Percentiles rank a stretch among this genome's conserved stretches.
Evolutionary conservation across 2,888 invertebrate genomes (phyloP).

Genomic region (Matsumyia berberina): DNA sequence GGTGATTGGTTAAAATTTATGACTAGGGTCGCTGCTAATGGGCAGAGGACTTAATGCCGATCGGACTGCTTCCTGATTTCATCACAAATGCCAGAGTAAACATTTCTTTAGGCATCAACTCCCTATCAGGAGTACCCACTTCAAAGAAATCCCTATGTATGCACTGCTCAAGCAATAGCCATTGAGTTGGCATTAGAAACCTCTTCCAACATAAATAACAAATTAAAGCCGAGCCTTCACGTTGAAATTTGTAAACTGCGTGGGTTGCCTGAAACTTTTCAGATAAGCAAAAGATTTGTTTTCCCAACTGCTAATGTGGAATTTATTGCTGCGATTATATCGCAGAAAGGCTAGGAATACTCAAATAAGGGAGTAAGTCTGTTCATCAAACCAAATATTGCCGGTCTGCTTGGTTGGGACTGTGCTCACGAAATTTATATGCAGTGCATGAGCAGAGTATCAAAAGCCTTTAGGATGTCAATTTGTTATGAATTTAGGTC

Average conservation of each 20-base stretch:
- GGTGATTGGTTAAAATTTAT: too few relatives aligned
- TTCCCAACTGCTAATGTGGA: not conserved
- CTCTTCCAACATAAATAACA: too few relatives aligned
- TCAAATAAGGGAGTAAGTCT: not conserved
- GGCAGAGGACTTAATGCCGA: too few relatives aligned
- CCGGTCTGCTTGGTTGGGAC: not conserved
- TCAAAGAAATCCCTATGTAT: not conserved
- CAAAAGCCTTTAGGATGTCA: not conserved
- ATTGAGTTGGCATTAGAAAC: not conserved
- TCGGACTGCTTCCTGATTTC: too few relatives aligned
- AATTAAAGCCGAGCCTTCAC: too few relatives aligned
- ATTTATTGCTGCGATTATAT: not conserved
- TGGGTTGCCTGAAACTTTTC: not conserved
- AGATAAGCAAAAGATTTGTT: not conserved
- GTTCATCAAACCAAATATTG: not conserved
- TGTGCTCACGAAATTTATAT: not conserved
- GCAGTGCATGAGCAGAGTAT: not conserved
- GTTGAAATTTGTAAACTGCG: not conserved
- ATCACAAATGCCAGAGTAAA: too few relatives aligned
- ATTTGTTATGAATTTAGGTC: conserved; percentile 6
- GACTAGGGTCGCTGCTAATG: too few relatives aligned
- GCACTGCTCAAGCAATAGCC: not conserved
- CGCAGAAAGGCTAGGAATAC: not conserved
- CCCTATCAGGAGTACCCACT: too few relatives aligned
- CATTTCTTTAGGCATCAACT: too few relatives aligned